Percentiles rank a stretch among this genome's conserved stretches.
These are phyloP conservation scores for Parambassis ranga DNA, from an alignment of 2,797 vertebrate species.

Conservation along the genomic window DNA sequence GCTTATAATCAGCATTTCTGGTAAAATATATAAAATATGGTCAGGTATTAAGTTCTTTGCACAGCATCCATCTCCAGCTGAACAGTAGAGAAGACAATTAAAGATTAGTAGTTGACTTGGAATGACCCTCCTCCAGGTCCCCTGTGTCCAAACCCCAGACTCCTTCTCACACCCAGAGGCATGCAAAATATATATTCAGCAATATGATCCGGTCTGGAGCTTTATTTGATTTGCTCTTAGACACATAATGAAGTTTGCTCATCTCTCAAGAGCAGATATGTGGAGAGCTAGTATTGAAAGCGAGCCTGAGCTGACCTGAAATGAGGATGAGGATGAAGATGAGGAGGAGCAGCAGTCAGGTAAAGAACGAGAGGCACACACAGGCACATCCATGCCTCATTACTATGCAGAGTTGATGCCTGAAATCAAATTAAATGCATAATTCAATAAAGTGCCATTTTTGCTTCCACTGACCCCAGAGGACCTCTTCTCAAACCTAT, in stretches of 20 bases:
- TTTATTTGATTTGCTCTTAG: slow-evolving; percentile 39
- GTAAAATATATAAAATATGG: no score
- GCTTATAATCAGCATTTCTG: no score
- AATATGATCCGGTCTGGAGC: not conserved
- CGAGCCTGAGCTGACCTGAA: slow-evolving; percentile 1
- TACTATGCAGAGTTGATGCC: slow-evolving; percentile 44
- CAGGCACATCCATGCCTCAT: slow-evolving; percentile 4
- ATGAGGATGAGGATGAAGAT: not conserved
- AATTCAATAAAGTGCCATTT: slow-evolving; percentile 72
- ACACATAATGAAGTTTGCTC: slow-evolving; percentile 24
- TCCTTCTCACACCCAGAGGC: not conserved
- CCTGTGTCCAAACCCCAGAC: not conserved
- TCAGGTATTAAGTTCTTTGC: no score
- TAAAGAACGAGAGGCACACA: not conserved
- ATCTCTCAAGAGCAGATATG: not conserved
- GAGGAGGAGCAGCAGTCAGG: not conserved
- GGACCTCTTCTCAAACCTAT: slow-evolving; percentile 80
- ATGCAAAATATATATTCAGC: slow-evolving; percentile 18
- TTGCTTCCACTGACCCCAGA: slow-evolving; percentile 65
- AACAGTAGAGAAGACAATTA: no score
- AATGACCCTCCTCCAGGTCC: not conserved
- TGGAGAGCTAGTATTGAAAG: slow-evolving; percentile 1
- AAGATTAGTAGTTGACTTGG: not conserved
- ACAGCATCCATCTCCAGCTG: no score
- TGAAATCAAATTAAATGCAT: slow-evolving; percentile 74